Evolutionary conservation across 1,140 invertebrate species (phyloP).

Genomic region (Drosophila biarmipes): DNA sequence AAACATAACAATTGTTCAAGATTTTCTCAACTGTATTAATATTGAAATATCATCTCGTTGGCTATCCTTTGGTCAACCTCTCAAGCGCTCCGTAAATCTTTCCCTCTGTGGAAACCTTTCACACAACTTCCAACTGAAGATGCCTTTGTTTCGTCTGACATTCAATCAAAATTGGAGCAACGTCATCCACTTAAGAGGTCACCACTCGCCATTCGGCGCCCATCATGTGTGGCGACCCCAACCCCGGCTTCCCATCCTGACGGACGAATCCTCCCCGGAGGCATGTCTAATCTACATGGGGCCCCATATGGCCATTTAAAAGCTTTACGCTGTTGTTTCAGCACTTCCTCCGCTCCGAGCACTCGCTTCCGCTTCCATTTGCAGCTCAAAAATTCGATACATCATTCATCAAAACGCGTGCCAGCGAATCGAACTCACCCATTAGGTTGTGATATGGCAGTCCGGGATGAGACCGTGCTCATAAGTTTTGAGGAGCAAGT

Average conservation of each 20-base stretch:
- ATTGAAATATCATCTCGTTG: not conserved
- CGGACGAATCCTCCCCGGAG: constrained; percentile 18
- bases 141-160: constrained; percentile 17
- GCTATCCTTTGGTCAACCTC: not conserved
- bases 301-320: constrained; percentile 68
- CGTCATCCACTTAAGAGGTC: constrained; percentile 55
- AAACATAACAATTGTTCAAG: not conserved
- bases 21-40: too few species aligned
- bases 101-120: not conserved
- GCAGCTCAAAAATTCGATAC: constrained; percentile 77
- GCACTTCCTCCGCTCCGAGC: constrained; percentile 52
- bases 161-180: constrained; percentile 48
- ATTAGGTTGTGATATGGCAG: constrained; percentile 32
- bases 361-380: constrained; percentile 58
- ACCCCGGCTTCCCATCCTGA: not conserved
- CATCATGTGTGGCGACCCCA: constrained; percentile 13
- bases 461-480: constrained; percentile 18
- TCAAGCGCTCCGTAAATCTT: not conserved
- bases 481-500: constrained; percentile 49
- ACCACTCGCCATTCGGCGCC: constrained; percentile 17
- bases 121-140: not conserved
- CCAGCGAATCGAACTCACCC: constrained; percentile 48
- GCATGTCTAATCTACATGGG: constrained; percentile 53
- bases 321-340: constrained; percentile 78
- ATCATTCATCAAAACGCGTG: constrained; percentile 78